Conservation (phyloP, 2,113 vertebrate genomes). For the Thermophis baileyi region DNA sequence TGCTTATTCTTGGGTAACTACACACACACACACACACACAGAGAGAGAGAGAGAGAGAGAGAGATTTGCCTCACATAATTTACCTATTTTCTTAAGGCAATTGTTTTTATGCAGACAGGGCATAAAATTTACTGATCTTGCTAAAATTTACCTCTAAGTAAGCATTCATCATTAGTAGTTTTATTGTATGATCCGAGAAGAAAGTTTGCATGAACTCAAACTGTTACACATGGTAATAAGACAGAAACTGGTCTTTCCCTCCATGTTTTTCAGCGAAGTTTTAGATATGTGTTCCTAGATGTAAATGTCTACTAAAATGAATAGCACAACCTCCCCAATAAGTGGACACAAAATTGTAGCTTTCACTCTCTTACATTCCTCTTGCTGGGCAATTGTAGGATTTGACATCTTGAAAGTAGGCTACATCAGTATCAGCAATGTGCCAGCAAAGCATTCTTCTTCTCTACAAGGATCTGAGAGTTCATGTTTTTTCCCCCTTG, state of each 20-base stretch:
- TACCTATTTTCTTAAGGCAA: background rate
- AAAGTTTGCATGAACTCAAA: constrained; percentile 20
- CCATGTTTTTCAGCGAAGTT: background rate
- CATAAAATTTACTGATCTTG: background rate
- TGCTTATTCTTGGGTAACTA: background rate
- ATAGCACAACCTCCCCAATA: background rate
- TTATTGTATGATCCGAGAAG: background rate
- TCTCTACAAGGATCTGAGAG: background rate
- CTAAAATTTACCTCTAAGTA: background rate
- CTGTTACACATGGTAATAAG: background rate
- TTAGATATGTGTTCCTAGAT: background rate
- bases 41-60: too few relatives aligned
- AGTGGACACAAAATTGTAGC: background rate
- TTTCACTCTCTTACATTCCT: background rate
- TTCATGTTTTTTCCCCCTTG: background rate
- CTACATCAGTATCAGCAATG: background rate
- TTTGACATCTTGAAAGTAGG: background rate
- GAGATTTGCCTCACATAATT: background rate
- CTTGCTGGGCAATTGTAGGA: background rate
- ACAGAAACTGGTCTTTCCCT: background rate
- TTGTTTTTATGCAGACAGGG: background rate
- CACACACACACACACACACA: too few relatives aligned
- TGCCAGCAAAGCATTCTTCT: background rate
- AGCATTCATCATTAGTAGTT: background rate
- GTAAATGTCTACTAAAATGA: background rate